Base-by-base conservation (phyloP, 2,888 invertebrate species). In the Orthonychiurus folsomi region DNA sequence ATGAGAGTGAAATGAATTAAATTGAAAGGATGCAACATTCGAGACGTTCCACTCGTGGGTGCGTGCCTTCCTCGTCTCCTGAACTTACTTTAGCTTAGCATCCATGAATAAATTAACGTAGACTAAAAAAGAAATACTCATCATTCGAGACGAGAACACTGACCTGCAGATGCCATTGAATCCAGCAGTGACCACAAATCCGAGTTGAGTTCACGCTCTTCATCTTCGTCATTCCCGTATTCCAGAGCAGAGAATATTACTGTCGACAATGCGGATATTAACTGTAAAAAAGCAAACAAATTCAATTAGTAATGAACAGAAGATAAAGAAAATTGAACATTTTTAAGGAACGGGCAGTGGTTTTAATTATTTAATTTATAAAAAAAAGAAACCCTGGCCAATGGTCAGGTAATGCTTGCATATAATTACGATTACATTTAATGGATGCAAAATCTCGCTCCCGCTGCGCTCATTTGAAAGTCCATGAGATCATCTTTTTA, bases 191-290 rank as follows among this genome's bases (percentile, higher is more conserved):
- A 82, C 78, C 92, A 91, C 70, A 95, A 83, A 76, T 91, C 89
- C 18, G 86, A 85, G 72, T 89, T 89, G 73, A 95, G 85, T 73
- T 86, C 85, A 72, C 89, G 82, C 80, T 94, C 93, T 79, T 93
- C 92, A 67, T 88, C 87, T 73, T 87, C 87, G 53, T 85, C 84
- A 74, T 89, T 83, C 71, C 91, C 89, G 79, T 87, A 92, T 79
- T 95, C 94, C 78, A 95, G 81, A 50, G 94, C 92, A 74, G 86
- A 85, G 80, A 90, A 95, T 73, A 94, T 85, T 73, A 89, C 84
- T 74, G 88, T 80, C 54, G 93, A 94, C 74, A 95, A 79, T 73
- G 85, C 85, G 67, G 85, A 84, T 71, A 90, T 83, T 75, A 89
- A 80, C 90, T 92, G 82, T 1, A 15, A 37, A 37, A 37, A 15